Base-by-base conservation (phyloP, 2,888 invertebrate species). In the Orchestes rusci region DNA sequence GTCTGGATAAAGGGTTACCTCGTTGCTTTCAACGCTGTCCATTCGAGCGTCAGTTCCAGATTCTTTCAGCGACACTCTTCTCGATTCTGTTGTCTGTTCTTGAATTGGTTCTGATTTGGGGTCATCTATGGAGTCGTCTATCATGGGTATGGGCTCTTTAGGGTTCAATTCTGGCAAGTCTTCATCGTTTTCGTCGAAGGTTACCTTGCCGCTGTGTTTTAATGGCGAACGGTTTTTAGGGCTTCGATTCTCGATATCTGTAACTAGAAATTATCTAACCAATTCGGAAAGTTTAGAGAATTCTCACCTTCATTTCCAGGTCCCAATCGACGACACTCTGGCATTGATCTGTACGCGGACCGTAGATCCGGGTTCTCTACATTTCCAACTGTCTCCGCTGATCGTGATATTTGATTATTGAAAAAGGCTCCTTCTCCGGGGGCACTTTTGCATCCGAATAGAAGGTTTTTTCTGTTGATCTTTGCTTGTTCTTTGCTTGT, bases 361-460 rank as follows among this genome's bases (percentile, higher is more conserved):
- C 23, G 13, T 15, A 31, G 16, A 12, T 36, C 17, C 32, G 16
- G 5, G 16, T 42, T 43, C 5, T 46, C 42, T 3, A 30, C 12
- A 13, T 36, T 32, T 2, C 37, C 39, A 10, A 53, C 51, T 7
- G 51, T 43, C 39, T 55, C 55, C 12, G 45, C 52, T 5, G 54
- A 54, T 37, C 48, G 39, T 12, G 55, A 55, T 45, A 51, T 10
- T 23, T 5, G 10, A 10, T 23, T 23, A 23, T 23, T 23, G 10
- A 23, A 23, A 23, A 23, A 23, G 5, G 7, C 10, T 7, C 10
- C 10, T 23, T 65, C 61, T 39, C 63, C 17, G 13, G 64, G 65
- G 5, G 61, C 58, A 43, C 61, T 64, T 46, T 61, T 62, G 48
- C 63, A 61, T 13, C 63, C 65, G 51, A 66, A 67, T 16, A 68